These are phyloP conservation scores for Macrotrachela quadricornifera DNA, from an alignment of 1,140 invertebrate species.

Conservation along the genomic window DNA sequence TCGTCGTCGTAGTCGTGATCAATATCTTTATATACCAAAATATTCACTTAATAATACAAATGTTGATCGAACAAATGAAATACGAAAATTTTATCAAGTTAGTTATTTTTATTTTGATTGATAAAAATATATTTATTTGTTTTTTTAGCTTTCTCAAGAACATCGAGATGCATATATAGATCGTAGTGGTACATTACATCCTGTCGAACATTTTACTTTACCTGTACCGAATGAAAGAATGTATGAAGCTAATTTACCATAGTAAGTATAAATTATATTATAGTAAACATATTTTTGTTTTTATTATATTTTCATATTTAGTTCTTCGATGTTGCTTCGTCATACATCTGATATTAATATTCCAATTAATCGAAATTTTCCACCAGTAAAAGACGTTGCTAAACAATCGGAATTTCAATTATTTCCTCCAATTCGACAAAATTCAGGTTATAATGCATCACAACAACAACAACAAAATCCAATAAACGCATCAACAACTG, in stretches of 20 bases:
- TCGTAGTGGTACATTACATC: constrained; percentile 20
- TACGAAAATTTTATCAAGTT: constrained; percentile 20
- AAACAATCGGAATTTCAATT: too few species aligned
- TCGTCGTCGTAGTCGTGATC: constrained; percentile 19
- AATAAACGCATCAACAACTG: too few species aligned
- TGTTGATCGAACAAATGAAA: constrained; percentile 23
- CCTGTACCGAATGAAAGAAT: constrained; percentile 12
- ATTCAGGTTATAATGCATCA: too few species aligned
- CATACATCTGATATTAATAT: constrained; percentile 7
- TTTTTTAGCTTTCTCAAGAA: constrained; percentile 20
- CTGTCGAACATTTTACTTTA: constrained; percentile 23
- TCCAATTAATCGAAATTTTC: constrained; percentile 1
- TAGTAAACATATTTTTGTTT: not conserved
- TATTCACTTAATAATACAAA: constrained; percentile 25
- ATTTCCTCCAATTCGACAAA: too few species aligned
- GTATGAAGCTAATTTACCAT: constrained; percentile 5
- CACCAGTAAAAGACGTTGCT: too few species aligned
- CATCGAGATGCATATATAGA: constrained; percentile 27
- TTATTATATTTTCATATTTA: not conserved
- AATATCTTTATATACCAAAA: constrained; percentile 20
- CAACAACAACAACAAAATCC: too few species aligned
- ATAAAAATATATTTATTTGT: constrained; percentile 1
- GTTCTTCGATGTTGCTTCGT: constrained; percentile 3
- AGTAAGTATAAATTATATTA: not conserved
- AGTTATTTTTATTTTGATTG: not conserved